phyloP scores from a whole-genome alignment of 2,888 invertebrate species.

The Spodoptera exigua region DNA sequence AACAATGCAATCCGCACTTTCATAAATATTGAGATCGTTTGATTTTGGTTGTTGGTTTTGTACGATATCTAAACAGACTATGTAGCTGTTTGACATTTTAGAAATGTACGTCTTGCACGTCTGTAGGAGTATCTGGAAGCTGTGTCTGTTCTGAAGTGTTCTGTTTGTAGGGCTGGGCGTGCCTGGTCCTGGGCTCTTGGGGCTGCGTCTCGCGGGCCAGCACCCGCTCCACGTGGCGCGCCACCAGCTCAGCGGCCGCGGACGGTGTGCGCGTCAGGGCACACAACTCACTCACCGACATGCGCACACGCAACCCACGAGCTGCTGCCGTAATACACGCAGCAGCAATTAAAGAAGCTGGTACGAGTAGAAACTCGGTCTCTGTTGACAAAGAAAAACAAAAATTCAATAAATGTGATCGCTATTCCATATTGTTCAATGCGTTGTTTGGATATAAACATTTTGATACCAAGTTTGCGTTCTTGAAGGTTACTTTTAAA shows the following conservation, averaged over 20 bases:
- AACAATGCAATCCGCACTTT: constrained; percentile 72
- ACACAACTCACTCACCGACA: constrained; percentile 83
- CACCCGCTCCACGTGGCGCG: constrained; percentile 89
- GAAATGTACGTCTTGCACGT: constrained; percentile 90
- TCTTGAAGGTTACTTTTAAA: constrained; percentile 44
- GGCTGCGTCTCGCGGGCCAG: constrained; percentile 89
- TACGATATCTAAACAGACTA: constrained; percentile 41
- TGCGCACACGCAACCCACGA: constrained; percentile 87
- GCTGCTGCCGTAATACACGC: constrained; percentile 92
- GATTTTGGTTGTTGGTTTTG: constrained; percentile 61
- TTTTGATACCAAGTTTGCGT: constrained; percentile 7
- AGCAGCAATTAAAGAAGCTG: constrained; percentile 92
- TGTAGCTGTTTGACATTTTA: constrained; percentile 64
- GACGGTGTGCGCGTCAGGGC: constrained; percentile 85
- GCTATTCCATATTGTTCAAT: constrained; percentile 7
- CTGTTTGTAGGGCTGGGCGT: constrained; percentile 74
- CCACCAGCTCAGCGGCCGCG: constrained; percentile 87
- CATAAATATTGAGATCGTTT: constrained; percentile 73
- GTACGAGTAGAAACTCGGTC: constrained; percentile 92
- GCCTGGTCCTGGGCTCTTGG: constrained; percentile 77
- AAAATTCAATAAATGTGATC: neutral
- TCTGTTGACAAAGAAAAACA: constrained; percentile 87
- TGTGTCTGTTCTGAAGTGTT: constrained; percentile 76
- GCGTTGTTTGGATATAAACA: constrained; percentile 14
- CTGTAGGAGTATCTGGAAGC: constrained; percentile 90